A percentile compares a stretch with the other conserved stretches of the same genome.
Evolutionary conservation across 2,113 vertebrate species (phyloP).

Genomic region (Albula goreensis): DNA sequence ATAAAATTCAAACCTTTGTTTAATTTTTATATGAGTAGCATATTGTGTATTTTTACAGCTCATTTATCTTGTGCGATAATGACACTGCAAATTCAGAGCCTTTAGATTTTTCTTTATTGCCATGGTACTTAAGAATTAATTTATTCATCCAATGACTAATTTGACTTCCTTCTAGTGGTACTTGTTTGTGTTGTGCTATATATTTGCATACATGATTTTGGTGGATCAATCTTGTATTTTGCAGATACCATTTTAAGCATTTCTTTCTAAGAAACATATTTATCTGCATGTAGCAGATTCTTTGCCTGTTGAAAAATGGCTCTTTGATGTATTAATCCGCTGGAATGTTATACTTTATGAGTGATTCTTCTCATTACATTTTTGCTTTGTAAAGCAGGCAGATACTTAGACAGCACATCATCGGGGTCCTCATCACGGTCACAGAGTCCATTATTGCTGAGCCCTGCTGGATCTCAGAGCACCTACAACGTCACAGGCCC

Average conservation of each 20-base stretch:
- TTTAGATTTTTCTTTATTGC: too few relatives aligned
- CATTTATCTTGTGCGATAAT: too few relatives aligned
- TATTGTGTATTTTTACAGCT: too few relatives aligned
- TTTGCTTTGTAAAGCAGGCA: conserved; percentile 58
- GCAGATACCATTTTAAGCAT: too few relatives aligned
- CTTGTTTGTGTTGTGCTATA: not conserved
- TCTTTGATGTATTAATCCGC: not conserved
- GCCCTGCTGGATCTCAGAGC: conserved; percentile 73
- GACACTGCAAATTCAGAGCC: too few relatives aligned
- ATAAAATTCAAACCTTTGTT: too few relatives aligned
- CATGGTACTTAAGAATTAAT: too few relatives aligned
- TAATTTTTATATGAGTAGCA: too few relatives aligned
- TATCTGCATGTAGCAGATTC: too few relatives aligned
- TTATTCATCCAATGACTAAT: not conserved
- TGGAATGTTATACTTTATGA: not conserved
- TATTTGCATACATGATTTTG: not conserved
- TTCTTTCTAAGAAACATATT: too few relatives aligned
- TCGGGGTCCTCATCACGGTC: conserved; percentile 85
- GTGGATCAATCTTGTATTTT: too few relatives aligned
- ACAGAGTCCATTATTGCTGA: conserved; percentile 83
- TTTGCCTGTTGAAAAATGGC: not conserved
- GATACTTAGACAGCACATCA: conserved; percentile 83
- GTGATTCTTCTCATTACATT: not conserved
- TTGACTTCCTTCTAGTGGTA: conserved; percentile 24
- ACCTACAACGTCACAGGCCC: conserved; percentile 61